Base-by-base conservation (phyloP, 2,113 vertebrate genomes). In the Gymnorhina tibicen region DNA sequence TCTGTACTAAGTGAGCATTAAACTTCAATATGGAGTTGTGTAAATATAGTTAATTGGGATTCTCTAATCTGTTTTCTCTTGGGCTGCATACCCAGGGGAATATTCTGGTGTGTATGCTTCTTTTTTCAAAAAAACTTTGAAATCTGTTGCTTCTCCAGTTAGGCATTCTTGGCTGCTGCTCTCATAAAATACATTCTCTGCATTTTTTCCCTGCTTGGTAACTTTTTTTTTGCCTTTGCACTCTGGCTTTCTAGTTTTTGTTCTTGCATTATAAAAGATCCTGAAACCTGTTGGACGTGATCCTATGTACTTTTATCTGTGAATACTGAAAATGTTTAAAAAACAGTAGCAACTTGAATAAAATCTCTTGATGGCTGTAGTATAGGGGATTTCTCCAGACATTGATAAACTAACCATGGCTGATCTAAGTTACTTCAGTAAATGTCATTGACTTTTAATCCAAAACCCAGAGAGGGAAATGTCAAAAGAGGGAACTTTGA, bases 61-160 rank as follows among this genome's bases (percentile, higher is more conserved):
- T 98, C 95, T 99, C 97, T 98, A 97, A 98, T 98, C 93, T 97
- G 96, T 98, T 99, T 98, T 98, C 98, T 98, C 98, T 98, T 98
- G 98, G 98, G 98, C 98, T 97, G 98, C 98, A 98, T 98, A 98
- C 95, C 97, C 98, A 99, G 99, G 99, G 86, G 99, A 99, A 97
- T 99, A 99, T 98, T 99, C 99, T 98, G 99, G 99, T 99, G 98
- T 99, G 99, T 99, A 99, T 99, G 95, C 85, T 97, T 96, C 91
- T 60, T 80, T 93, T 80, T 83, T 93, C n/a, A 93, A 87, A 89
- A 69, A 53, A 30, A 59, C 74, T 94, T 97, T 93, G 64, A 86
- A 93, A 94, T 88, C 60, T 91, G 49, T 91, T 97, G 95, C 95
- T 97, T 97, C 80, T 93, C 33, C 92, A 94, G 95, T 90, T 89